These are phyloP conservation scores for Xiphophorus birchmanni DNA, from an alignment of 2,797 vertebrate genomes.

Conservation along the genomic window DNA sequence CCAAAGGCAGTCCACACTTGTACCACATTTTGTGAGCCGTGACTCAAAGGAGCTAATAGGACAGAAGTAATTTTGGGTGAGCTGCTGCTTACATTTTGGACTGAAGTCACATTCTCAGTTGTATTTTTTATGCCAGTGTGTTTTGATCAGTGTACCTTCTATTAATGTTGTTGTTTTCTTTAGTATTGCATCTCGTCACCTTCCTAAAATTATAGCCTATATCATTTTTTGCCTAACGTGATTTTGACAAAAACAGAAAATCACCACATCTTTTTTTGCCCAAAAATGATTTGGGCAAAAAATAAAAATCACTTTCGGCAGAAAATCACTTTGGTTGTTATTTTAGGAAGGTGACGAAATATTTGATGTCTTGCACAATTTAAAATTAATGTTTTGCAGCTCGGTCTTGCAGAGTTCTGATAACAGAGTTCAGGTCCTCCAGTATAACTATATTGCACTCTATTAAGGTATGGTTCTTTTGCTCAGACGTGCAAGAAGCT, in stretches of 20 bases:
- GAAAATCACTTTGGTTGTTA: too few relatives aligned
- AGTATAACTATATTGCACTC: background rate
- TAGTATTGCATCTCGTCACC: background rate
- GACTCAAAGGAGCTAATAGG: background rate
- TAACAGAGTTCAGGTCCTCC: background rate
- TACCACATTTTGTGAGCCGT: background rate
- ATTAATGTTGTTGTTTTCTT: background rate
- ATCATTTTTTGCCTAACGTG: too few relatives aligned
- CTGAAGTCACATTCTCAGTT: background rate
- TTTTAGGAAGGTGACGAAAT: background rate
- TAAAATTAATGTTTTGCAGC: background rate
- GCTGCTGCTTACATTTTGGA: background rate
- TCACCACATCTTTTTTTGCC: too few relatives aligned
- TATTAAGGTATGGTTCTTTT: slow-evolving; percentile 20
- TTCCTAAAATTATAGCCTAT: too few relatives aligned
- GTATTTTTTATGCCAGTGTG: background rate
- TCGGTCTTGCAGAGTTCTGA: background rate
- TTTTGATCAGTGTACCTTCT: background rate
- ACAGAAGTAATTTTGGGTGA: background rate
- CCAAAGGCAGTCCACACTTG: background rate
- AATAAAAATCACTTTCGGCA: too few relatives aligned
- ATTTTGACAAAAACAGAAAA: too few relatives aligned
- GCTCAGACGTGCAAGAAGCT: slow-evolving; percentile 45
- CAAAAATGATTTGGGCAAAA: too few relatives aligned
- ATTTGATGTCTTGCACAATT: background rate